Evolutionary conservation across 2,113 vertebrate species (phyloP), one percentile per base, ranked within the genome.

Genomic region (Piliocolobus tephrosceles): DNA sequence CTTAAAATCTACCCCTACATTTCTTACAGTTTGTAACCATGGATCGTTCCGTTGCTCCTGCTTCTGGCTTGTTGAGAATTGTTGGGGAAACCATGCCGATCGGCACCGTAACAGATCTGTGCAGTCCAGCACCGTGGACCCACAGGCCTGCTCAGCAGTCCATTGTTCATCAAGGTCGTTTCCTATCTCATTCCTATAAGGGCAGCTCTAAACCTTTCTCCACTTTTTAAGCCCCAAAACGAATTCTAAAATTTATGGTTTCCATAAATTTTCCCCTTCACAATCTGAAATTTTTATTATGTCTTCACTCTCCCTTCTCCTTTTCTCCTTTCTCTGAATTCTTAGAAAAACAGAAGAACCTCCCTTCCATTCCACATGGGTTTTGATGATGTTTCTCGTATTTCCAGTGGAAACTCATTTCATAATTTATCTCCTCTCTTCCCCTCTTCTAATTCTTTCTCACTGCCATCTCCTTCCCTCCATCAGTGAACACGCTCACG

Each of bases 381-480:
- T 80, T 78, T 76, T 76, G 18, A n/a, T 68, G 4, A 20, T 94
- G 61, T 94, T 96, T 78, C n/a, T 73, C 80, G 66, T 81, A 32
- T 92, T 92, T 78, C 83, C 82, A 78, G 9, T 2, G n/a, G 79
- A 35, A 52, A 23, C 68, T 80, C 1, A 12, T 43, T 87, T 80
- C 38, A 57, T 90, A 75, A 76, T 96, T 93, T 73, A 96, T 68
- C 72, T 91, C 50, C 40, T 83, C 64, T 91, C 47, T 93, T 80
- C 86, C n/a, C 52, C n/a, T 86, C 38, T 93, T 75, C 75, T 72
- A 55, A 68, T 90, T n/a, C 55, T 64, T 47, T 25, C 87, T 85
- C 80, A 11, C 32, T 72, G 50, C 84, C 18, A 22, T 38, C 78
- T 25, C 35, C 55, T 61, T 83, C 25, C 17, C 89, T 76, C 55